Percentiles rank a stretch among this genome's conserved stretches.
phyloP scores from a whole-genome alignment of 2,113 vertebrate genomes.

The Verasper variegatus region DNA sequence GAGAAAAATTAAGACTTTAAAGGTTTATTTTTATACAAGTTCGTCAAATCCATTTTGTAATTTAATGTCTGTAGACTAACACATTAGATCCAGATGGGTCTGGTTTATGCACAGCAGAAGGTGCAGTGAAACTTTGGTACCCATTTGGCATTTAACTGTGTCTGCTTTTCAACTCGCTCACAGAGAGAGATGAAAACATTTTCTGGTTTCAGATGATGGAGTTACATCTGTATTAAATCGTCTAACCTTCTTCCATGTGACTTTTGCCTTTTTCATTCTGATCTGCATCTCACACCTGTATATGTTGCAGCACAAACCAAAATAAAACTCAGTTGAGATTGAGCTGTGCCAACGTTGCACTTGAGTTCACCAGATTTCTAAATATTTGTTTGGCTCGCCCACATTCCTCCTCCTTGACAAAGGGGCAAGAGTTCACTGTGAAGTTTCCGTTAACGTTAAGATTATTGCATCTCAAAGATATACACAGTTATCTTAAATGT shows the following conservation, averaged over 20 bases:
- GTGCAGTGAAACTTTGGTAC: constrained; percentile 26
- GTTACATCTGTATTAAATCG: too few relatives aligned
- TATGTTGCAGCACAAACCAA: neutral
- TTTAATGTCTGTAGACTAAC: constrained; percentile 17
- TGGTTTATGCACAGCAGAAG: constrained; percentile 31
- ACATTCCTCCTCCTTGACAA: neutral
- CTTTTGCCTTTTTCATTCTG: constrained; percentile 6
- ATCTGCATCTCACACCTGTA: neutral
- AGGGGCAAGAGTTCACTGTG: neutral
- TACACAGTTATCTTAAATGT: neutral
- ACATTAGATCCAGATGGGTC: constrained; percentile 22
- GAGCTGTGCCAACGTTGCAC: neutral
- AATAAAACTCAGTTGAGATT: neutral
- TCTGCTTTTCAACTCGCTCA: constrained; percentile 7
- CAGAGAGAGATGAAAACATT: constrained; percentile 26
- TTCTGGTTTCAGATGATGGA: constrained; percentile 11
- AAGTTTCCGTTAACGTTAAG: neutral
- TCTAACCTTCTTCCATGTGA: neutral
- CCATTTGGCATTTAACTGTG: constrained; percentile 28
- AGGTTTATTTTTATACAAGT: neutral
- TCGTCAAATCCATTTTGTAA: neutral
- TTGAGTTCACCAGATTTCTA: neutral
- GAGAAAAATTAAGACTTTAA: neutral
- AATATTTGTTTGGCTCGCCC: neutral
- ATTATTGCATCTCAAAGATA: neutral